Evolutionary conservation across 1,140 invertebrate species (phyloP), one percentile per base, ranked within the genome.

Genomic region (Aphis craccivora): DNA sequence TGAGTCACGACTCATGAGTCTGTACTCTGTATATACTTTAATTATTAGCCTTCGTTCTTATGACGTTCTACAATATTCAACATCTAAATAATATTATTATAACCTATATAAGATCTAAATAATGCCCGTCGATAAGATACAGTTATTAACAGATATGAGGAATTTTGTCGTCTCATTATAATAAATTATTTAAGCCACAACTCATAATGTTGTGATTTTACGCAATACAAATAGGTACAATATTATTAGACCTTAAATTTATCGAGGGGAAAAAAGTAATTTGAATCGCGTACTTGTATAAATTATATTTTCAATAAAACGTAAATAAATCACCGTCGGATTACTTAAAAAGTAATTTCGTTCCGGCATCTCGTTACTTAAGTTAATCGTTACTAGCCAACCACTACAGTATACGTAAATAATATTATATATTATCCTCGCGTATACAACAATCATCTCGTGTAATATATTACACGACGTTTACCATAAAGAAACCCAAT

Each of bases 271-370:
- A n/a, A n/a, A 30, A 76, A n/a, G 30, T 76, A 76, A 76, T 76
- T 76, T 76, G n/a, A n/a, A 76, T 18, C 30, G 5, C 60, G 30
- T 35, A n/a, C 60, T n/a, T 18, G 0, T 67, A n/a, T 18, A 76
- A 76, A 76, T n/a, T 60, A 30, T 76, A 76, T n/a, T 76, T 76
- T 76, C 60, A n/a, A 76, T 76, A 76, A 76, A 76, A 76, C n/a
- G 14, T 5, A 11, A 18, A 76, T 76, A 76, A 76, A 76, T 76
- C 60, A 35, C 60, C 14, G n/a, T 76, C 4, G n/a, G 18, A 76
- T 76, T 76, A 76, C 60, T 76, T 76, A 76, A 76, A 67, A 76
- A 76, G 30, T 76, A 76, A 76, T 76, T 76, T 76, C 60, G 14
- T 76, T 76, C n/a, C 14, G 5, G 30, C 14, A 18, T 76, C 60